phyloP scores from a whole-genome alignment of 2,113 vertebrate genomes.

The Hystrix brachyura region DNA sequence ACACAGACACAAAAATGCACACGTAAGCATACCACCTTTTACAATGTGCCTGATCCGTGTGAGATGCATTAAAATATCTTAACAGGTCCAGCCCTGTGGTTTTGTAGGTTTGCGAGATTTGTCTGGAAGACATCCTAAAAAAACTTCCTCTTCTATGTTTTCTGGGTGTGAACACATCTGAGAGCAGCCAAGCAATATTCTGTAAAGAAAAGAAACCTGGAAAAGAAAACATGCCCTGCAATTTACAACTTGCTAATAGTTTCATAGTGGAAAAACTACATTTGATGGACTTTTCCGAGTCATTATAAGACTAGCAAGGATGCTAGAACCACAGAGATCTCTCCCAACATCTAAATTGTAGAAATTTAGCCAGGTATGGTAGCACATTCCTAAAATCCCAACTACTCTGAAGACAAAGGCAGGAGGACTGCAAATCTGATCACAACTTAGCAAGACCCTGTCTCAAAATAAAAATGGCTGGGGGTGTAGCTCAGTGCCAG shows the following conservation, averaged over 20 bases:
- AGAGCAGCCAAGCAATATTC: constrained; percentile 10
- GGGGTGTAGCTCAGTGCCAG: background rate
- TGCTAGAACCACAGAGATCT: constrained; percentile 17
- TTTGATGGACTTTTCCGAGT: constrained; percentile 53
- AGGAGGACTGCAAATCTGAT: background rate
- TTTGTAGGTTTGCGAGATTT: background rate
- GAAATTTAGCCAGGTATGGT: background rate
- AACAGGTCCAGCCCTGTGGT: background rate
- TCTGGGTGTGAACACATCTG: constrained; percentile 10
- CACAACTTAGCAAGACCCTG: background rate
- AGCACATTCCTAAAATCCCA: background rate
- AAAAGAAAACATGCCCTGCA: constrained; percentile 32
- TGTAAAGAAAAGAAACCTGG: constrained; percentile 49
- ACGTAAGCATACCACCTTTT: constrained; percentile 24
- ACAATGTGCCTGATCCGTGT: background rate
- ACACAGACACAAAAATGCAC: background rate
- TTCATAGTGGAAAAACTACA: constrained; percentile 41
- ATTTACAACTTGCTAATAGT: constrained; percentile 39
- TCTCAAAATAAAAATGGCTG: background rate
- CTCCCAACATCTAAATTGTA: background rate
- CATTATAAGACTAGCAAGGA: constrained; percentile 20
- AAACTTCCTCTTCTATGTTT: background rate
- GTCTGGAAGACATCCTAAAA: background rate
- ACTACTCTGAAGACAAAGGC: background rate
- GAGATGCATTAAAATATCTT: constrained; percentile 30